Evolutionary conservation across 2,797 vertebrate genomes (phyloP).

Genomic region (Cynopterus sphinx): DNA sequence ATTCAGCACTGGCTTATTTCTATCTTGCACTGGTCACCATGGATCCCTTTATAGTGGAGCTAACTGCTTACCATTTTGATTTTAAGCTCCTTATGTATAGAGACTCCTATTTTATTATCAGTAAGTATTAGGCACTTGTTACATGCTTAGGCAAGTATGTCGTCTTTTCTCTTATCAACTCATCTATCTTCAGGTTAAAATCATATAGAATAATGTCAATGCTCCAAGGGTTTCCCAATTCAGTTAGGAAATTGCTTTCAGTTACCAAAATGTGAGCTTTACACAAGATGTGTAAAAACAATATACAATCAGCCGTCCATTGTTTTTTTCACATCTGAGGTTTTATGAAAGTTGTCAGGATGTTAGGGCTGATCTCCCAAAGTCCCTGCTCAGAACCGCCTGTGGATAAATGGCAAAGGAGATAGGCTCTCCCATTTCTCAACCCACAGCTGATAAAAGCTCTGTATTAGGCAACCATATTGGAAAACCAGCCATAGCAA

Average conservation of each 20-base stretch:
- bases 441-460: conserved; percentile 28
- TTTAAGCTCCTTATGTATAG: neutral
- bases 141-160: neutral
- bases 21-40: neutral
- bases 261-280: neutral
- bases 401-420: neutral
- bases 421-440: conserved; percentile 11
- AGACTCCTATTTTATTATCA: neutral
- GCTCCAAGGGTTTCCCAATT: neutral
- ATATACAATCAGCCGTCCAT: neutral
- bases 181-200: neutral
- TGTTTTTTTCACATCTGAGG: neutral
- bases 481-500: neutral
- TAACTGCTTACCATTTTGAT: neutral
- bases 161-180: neutral
- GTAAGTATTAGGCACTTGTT: neutral
- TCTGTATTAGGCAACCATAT: conserved; percentile 15
- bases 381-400: neutral
- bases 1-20: neutral
- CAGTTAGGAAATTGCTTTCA: conserved; percentile 21
- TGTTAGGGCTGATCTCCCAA: neutral
- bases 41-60: neutral
- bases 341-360: neutral
- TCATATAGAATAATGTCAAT: neutral
- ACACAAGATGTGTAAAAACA: neutral